phyloP scores from a whole-genome alignment of 2,888 invertebrate species.

The Lingula anatina region DNA sequence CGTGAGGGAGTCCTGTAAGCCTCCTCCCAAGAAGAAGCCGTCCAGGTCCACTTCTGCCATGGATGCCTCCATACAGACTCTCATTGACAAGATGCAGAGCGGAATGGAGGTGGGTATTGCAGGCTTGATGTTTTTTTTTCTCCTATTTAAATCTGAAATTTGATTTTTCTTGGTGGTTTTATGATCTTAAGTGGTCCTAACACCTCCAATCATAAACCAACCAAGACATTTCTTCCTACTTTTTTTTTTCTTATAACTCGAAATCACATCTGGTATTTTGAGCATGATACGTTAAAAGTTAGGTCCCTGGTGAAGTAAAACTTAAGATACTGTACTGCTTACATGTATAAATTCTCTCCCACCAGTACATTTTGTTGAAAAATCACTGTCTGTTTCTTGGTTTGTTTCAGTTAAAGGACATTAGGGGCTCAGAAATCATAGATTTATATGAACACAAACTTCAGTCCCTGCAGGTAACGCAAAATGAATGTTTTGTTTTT shows the following conservation, averaged over 20 bases:
- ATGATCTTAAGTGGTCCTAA: no score
- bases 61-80: slow-evolving; percentile 24
- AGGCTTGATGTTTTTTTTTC: no score
- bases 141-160: no score
- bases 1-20: no score
- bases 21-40: no score
- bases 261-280: no score
- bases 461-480: slow-evolving; percentile 35
- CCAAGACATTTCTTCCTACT: neutral
- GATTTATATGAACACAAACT: slow-evolving; percentile 46
- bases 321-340: neutral
- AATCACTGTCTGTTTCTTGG: neutral
- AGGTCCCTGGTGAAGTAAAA: neutral
- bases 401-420: slow-evolving; percentile 36
- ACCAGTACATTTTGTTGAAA: neutral
- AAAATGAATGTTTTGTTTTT: neutral
- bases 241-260: no score
- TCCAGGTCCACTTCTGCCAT: no score
- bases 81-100: slow-evolving; percentile 40
- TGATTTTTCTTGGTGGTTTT: no score
- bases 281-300: no score
- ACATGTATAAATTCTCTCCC: no score
- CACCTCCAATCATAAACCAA: neutral
- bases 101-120: slow-evolving; percentile 35
- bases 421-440: slow-evolving; percentile 38